A percentile compares a stretch with the other conserved stretches of the same genome.
These are phyloP conservation scores for Drosophila paulistorum DNA, from an alignment of 1,140 invertebrate genomes.

Conservation along the genomic window DNA sequence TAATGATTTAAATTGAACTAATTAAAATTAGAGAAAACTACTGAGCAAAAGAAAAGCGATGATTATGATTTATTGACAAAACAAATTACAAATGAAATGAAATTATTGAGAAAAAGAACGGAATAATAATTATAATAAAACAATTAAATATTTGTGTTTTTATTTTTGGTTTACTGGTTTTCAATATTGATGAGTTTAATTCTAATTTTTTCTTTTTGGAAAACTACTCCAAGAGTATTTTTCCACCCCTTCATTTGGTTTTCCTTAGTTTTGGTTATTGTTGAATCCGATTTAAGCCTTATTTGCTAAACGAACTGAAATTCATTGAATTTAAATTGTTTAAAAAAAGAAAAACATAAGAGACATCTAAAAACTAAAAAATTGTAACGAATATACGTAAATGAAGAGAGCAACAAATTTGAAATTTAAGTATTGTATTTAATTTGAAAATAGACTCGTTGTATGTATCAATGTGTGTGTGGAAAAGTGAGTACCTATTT, in stretches of 20 bases:
- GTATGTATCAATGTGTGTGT: constrained; percentile 32
- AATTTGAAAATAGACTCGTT: constrained; percentile 43
- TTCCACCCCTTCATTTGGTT: constrained; percentile 1
- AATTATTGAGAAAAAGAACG: constrained; percentile 70
- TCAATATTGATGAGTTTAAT: background rate
- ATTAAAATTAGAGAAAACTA: constrained; percentile 52
- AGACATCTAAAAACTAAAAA: constrained; percentile 31
- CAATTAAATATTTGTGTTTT: constrained; percentile 47
- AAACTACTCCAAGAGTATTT: constrained; percentile 27
- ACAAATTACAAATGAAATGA: constrained; percentile 67
- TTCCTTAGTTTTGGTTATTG: constrained; percentile 12
- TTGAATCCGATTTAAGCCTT: constrained; percentile 7
- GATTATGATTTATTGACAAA: constrained; percentile 62
- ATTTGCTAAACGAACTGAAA: constrained; percentile 64
- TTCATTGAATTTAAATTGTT: constrained; percentile 73
- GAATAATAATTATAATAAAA: constrained; percentile 14
- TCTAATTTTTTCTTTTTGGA: background rate
- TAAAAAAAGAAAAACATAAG: constrained; percentile 5
- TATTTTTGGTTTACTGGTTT: constrained; percentile 31
- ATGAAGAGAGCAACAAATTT: constrained; percentile 71
- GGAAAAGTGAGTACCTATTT: constrained; percentile 60
- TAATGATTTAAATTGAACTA: constrained; percentile 73
- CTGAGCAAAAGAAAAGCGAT: constrained; percentile 52
- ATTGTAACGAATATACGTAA: constrained; percentile 79
- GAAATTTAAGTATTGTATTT: constrained; percentile 72